These are phyloP conservation scores for Kuschelorhynchus macadamiae DNA, from an alignment of 2,888 invertebrate genomes.

Conservation along the genomic window DNA sequence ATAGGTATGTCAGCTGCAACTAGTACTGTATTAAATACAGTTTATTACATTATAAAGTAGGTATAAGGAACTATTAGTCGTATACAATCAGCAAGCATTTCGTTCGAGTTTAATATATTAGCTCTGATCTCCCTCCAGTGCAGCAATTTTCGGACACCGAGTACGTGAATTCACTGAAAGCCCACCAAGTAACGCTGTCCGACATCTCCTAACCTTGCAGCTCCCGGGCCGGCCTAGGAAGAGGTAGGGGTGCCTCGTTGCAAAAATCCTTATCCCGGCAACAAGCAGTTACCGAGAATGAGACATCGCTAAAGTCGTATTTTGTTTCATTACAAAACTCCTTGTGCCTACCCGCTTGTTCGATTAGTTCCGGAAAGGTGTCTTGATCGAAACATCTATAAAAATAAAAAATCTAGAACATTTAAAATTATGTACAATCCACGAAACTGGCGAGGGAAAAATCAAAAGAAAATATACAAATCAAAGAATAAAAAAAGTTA, in stretches of 20 bases:
- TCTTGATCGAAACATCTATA: constrained; percentile 61
- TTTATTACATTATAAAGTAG: no score
- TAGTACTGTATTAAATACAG: no score
- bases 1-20: no score
- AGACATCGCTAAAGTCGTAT: constrained; percentile 51
- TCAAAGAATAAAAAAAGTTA: no score
- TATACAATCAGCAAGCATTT: no score
- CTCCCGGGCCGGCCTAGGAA: constrained; percentile 24
- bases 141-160: not conserved
- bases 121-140: no score
- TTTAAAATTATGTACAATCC: no score
- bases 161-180: constrained; percentile 21
- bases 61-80: no score
- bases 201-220: constrained; percentile 36
- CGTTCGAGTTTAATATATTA: no score
- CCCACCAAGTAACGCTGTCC: constrained; percentile 1
- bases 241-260: constrained; percentile 69
- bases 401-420: constrained; percentile 50
- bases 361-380: constrained; percentile 57
- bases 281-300: constrained; percentile 68
- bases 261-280: constrained; percentile 80
- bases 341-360: constrained; percentile 55
- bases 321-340: constrained; percentile 61
- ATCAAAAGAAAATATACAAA: no score
- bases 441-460: no score